phyloP scores from a whole-genome alignment of 1,140 invertebrate genomes.

The Cecropterus lyciades region DNA sequence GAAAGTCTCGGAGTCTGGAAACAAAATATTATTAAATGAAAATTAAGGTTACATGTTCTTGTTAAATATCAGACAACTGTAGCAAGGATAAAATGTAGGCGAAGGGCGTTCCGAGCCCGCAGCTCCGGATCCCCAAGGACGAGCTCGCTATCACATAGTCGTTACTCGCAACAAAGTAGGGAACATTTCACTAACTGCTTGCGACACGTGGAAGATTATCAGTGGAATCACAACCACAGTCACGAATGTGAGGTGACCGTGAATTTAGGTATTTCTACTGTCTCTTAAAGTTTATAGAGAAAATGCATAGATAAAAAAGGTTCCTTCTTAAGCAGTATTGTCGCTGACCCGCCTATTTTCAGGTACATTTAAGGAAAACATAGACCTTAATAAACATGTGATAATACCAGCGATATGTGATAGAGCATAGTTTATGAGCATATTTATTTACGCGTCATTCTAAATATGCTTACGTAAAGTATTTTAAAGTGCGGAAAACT shows the following conservation, averaged over 20 bases:
- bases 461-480: too few species aligned
- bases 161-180: constrained; percentile 17
- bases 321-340: too few species aligned
- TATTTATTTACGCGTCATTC: too few species aligned
- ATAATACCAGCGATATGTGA: neutral
- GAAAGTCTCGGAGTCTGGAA: neutral
- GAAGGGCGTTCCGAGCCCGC: constrained; percentile 41
- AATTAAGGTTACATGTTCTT: neutral
- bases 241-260: constrained; percentile 6
- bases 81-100: constrained; percentile 42
- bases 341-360: too few species aligned
- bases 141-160: constrained; percentile 22
- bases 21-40: neutral
- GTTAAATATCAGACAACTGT: neutral
- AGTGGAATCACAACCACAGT: neutral
- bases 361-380: too few species aligned
- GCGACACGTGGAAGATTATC: constrained; percentile 23
- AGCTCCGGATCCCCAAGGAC: constrained; percentile 15
- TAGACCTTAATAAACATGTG: neutral
- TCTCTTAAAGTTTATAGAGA: neutral
- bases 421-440: neutral
- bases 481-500: too few species aligned
- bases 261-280: neutral
- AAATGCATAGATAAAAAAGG: too few species aligned
- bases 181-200: constrained; percentile 6